Percentiles rank a stretch among this genome's conserved stretches.
These are phyloP conservation scores for Lycaena phlaeas DNA, from an alignment of 2,888 invertebrate genomes.

Conservation along the genomic window DNA sequence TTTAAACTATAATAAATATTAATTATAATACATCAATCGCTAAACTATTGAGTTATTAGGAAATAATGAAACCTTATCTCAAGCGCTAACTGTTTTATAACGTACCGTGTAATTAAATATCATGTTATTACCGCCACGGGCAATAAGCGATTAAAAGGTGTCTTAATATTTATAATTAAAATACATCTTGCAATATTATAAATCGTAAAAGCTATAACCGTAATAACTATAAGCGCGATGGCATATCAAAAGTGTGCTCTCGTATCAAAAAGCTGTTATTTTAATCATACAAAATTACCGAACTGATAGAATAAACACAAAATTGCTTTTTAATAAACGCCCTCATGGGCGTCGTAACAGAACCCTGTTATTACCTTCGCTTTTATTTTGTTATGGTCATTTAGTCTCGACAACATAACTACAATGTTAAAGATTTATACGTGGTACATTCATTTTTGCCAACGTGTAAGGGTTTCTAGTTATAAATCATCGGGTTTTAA, in stretches of 20 bases:
- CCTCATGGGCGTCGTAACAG: slow-evolving; percentile 30
- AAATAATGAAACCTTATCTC: too few relatives aligned
- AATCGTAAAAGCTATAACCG: slow-evolving; percentile 1
- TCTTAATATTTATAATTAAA: slow-evolving; percentile 1
- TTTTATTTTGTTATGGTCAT: slow-evolving; percentile 23
- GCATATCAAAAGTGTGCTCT: slow-evolving; percentile 23
- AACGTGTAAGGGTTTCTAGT: slow-evolving; percentile 12
- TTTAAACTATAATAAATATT: too few relatives aligned
- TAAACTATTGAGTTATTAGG: slow-evolving; percentile 1
- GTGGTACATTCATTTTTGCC: neutral
- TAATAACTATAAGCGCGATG: slow-evolving; percentile 27
- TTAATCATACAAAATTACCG: slow-evolving; percentile 32
- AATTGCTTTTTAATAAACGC: slow-evolving; percentile 51
- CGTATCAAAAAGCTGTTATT: slow-evolving; percentile 31
- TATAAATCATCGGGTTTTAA: slow-evolving; percentile 54
- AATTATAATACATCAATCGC: too few relatives aligned
- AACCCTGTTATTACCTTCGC: slow-evolving; percentile 35
- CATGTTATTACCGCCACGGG: slow-evolving; percentile 4
- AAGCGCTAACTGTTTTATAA: neutral
- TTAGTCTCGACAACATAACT: slow-evolving; percentile 22
- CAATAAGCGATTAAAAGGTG: slow-evolving; percentile 1
- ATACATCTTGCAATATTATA: slow-evolving; percentile 6
- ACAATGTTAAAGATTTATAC: slow-evolving; percentile 12
- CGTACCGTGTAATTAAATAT: slow-evolving; percentile 2
- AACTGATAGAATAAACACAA: slow-evolving; percentile 45